Evolutionary conservation across 2,797 vertebrate genomes (phyloP).

Genomic region (Anableps anableps): DNA sequence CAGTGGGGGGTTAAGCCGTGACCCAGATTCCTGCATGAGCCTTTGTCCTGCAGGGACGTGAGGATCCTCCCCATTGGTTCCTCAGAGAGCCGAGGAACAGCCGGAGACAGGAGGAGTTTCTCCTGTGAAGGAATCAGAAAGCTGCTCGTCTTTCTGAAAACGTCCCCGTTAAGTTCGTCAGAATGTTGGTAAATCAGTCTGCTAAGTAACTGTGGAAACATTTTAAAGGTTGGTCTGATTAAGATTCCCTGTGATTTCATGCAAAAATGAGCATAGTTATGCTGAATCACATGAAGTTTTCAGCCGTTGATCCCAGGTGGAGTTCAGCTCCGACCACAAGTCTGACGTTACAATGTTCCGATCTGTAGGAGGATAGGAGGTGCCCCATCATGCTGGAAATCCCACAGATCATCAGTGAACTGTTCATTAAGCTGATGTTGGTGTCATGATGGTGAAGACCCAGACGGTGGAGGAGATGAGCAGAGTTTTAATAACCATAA

Average conservation of each 20-base stretch:
- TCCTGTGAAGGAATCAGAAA: neutral
- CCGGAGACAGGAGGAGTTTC: neutral
- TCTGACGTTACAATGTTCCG: neutral
- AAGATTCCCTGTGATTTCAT: neutral
- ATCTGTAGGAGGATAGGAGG: no score
- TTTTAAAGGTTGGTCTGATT: neutral
- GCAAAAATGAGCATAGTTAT: neutral
- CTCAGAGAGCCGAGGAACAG: neutral
- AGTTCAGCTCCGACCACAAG: neutral
- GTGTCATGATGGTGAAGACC: no score
- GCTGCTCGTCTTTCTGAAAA: neutral
- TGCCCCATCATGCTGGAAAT: no score
- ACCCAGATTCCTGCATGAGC: constrained; percentile 62
- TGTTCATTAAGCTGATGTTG: neutral
- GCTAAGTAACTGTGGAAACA: neutral
- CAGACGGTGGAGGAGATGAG: no score
- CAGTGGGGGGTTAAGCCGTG: constrained; percentile 69
- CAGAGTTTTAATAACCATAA: no score
- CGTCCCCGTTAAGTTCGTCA: neutral
- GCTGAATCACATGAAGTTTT: neutral
- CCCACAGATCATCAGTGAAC: neutral
- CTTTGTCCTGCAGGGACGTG: constrained; percentile 63
- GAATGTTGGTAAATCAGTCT: neutral
- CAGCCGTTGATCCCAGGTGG: neutral
- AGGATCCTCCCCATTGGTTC: constrained; percentile 46